phyloP scores from a whole-genome alignment of 2,113 vertebrate species.

The Eretmochelys imbricata region DNA sequence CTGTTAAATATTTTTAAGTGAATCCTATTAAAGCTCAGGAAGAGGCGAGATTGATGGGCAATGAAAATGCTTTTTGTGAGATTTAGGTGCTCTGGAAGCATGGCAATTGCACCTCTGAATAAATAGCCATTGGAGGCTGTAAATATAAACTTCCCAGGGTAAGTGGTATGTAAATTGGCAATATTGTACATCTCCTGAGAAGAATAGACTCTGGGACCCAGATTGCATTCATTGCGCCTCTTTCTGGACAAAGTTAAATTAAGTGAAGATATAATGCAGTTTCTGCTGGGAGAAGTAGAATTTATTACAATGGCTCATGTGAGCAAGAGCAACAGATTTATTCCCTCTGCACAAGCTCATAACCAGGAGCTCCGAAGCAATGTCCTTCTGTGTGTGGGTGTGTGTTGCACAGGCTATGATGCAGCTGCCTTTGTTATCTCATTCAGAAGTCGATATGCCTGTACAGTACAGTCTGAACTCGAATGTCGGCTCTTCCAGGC shows the following conservation, averaged over 20 bases:
- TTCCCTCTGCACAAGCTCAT: neutral
- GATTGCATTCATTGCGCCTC: neutral
- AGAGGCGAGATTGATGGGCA: neutral
- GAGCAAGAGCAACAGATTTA: neutral
- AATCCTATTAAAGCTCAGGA: neutral
- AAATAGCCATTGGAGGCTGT: neutral
- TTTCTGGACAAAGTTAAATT: neutral
- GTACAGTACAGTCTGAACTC: neutral
- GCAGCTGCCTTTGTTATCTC: neutral
- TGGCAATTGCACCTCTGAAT: constrained; percentile 1
- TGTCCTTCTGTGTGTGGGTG: fast-evolving
- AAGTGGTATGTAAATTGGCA: constrained; percentile 6
- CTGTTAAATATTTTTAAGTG: constrained; percentile 27
- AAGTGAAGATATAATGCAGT: neutral
- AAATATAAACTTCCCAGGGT: constrained; percentile 22
- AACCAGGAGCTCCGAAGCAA: neutral
- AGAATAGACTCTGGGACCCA: neutral
- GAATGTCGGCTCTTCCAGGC: neutral
- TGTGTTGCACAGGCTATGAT: neutral
- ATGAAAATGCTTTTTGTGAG: constrained; percentile 34
- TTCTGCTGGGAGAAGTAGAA: neutral
- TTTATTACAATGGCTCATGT: neutral
- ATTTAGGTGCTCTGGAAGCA: constrained; percentile 33
- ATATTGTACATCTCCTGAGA: neutral
- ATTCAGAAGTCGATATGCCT: neutral